Conservation (phyloP, 2,797 vertebrate genomes). For the Meda fulgida region DNA sequence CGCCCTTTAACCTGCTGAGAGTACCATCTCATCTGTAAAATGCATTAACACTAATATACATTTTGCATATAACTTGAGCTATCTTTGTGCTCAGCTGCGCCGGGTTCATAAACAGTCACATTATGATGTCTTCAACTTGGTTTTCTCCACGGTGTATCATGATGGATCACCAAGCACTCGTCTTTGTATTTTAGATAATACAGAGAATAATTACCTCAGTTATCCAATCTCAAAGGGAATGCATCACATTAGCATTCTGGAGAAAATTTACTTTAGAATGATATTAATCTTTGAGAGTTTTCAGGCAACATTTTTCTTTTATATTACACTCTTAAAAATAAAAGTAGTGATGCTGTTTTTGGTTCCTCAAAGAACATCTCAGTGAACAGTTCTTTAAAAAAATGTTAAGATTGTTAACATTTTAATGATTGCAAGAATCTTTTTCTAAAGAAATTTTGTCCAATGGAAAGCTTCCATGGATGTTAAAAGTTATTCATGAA, state of each 20-base stretch:
- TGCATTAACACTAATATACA: constrained; percentile 1
- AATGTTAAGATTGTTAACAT: background rate
- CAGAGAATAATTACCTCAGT: constrained; percentile 24
- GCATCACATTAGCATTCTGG: constrained; percentile 20
- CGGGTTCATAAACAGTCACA: constrained; percentile 4
- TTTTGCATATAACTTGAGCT: background rate
- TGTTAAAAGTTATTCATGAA: background rate
- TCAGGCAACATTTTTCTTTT: background rate
- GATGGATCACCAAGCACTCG: constrained; percentile 15
- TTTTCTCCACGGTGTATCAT: background rate
- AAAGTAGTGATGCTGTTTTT: background rate
- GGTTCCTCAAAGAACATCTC: background rate
- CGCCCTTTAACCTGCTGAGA: background rate
- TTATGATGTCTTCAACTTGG: background rate
- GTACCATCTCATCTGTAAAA: background rate
- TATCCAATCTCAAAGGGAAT: constrained; percentile 22
- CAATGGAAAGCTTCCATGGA: background rate
- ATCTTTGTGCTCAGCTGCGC: background rate
- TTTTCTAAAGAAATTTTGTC: background rate
- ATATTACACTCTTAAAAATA: background rate
- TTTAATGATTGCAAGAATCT: background rate
- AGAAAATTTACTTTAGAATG: background rate
- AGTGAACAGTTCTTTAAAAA: background rate
- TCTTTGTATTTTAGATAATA: constrained; percentile 22
- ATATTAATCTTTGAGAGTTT: constrained; percentile 15